A percentile compares a stretch with the other conserved stretches of the same genome.
These are phyloP conservation scores for Epirrhoe alternata DNA, from an alignment of 2,888 invertebrate species.

Conservation along the genomic window DNA sequence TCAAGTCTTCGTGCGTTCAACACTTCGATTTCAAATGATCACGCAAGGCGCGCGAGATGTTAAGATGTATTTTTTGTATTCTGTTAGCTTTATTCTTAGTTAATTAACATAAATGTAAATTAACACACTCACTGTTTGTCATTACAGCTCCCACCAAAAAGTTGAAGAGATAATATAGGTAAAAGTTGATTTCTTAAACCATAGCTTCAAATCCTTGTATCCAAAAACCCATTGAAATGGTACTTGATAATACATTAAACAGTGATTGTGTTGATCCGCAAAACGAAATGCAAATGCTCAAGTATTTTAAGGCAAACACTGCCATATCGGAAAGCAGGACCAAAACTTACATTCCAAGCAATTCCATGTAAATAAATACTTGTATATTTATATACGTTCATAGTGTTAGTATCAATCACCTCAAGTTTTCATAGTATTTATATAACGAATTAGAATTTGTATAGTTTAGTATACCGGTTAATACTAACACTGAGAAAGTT, in stretches of 20 bases:
- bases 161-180: constrained; percentile 32
- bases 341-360: constrained; percentile 58
- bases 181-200: neutral
- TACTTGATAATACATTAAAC: constrained; percentile 57
- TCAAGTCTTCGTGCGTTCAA: constrained; percentile 41
- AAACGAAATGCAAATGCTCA: constrained; percentile 78
- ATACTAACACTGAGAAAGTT: constrained; percentile 56
- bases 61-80: constrained; percentile 63
- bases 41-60: constrained; percentile 34
- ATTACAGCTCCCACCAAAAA: constrained; percentile 78
- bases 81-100: constrained; percentile 76
- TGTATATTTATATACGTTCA: constrained; percentile 59
- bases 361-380: constrained; percentile 49
- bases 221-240: constrained; percentile 8
- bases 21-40: constrained; percentile 20
- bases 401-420: constrained; percentile 62
- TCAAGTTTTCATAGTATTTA: constrained; percentile 44
- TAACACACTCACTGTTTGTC: constrained; percentile 84
- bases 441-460: constrained; percentile 40
- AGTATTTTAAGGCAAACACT: constrained; percentile 78
- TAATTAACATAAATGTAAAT: constrained; percentile 68
- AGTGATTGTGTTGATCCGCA: constrained; percentile 83
- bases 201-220: constrained; percentile 2
- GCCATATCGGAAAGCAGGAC: constrained; percentile 72
- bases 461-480: constrained; percentile 46